These are phyloP conservation scores for Hormiphora californensis DNA, from an alignment of 37 sponge, comb jelly and placozoan genomes.

Conservation along the genomic window DNA sequence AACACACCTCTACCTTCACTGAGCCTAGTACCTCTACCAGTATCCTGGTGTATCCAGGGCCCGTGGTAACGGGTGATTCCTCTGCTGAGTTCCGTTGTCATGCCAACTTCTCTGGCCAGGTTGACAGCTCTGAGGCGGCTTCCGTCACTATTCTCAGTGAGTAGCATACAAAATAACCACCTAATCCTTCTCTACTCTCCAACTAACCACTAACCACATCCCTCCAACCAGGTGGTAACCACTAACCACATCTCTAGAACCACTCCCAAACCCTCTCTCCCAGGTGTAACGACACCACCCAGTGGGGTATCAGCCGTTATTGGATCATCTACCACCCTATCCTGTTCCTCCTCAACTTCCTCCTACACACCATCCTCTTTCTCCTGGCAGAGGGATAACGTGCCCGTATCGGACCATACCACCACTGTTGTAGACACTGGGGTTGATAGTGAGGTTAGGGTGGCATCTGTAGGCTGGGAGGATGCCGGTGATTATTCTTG, in stretches of 20 bases:
- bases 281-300: constrained; percentile 30
- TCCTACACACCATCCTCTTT: neutral
- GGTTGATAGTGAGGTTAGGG: neutral
- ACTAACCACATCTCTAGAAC: too few species aligned
- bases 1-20: too few species aligned
- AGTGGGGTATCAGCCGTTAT: neutral
- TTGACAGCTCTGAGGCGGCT: neutral
- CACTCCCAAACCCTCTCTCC: too few species aligned
- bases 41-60: too few species aligned
- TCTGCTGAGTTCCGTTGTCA: constrained; percentile 10
- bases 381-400: neutral
- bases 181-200: too few species aligned
- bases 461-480: neutral
- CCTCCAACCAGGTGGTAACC: too few species aligned
- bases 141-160: constrained; percentile 17
- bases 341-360: neutral
- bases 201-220: too few species aligned
- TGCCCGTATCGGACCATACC: neutral
- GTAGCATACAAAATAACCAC: too few species aligned
- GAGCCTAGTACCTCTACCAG: too few species aligned
- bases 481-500: constrained; percentile 49
- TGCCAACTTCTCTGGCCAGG: neutral
- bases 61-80: neutral
- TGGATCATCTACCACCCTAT: constrained; percentile 3
- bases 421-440: neutral